phyloP scores from a whole-genome alignment of 2,888 invertebrate genomes.

The Theodoxus fluviatilis region DNA sequence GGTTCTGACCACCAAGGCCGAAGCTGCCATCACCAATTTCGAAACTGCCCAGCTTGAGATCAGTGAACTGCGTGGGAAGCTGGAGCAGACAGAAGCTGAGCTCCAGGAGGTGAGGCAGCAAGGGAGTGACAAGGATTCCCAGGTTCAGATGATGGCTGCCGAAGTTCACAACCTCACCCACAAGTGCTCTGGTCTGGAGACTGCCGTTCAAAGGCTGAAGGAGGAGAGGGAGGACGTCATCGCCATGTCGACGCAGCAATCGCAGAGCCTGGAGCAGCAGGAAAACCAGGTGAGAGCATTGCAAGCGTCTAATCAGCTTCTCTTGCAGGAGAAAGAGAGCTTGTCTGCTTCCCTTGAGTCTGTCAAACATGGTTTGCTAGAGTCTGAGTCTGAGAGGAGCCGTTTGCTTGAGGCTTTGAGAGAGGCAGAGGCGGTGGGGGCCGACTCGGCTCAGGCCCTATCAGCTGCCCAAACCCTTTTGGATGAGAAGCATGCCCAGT shows the following conservation, averaged over 20 bases:
- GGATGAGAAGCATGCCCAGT: conserved; percentile 32
- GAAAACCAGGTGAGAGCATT: conserved; percentile 38
- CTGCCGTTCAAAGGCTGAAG: conserved; percentile 29
- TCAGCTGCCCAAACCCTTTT: conserved; percentile 25
- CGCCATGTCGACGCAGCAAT: background rate
- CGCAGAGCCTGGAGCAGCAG: conserved; percentile 24
- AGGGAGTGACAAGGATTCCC: conserved; percentile 27
- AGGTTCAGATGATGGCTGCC: conserved; percentile 30
- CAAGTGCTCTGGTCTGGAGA: conserved; percentile 30
- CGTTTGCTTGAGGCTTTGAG: too few species aligned
- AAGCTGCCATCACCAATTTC: conserved; percentile 12
- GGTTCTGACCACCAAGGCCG: conserved; percentile 27
- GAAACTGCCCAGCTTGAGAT: conserved; percentile 21
- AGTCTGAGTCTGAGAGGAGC: conserved; percentile 17
- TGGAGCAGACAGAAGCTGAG: conserved; percentile 1
- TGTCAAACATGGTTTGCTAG: conserved; percentile 30
- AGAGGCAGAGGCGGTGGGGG: too few species aligned
- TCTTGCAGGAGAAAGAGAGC: conserved; percentile 36
- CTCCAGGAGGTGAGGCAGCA: conserved; percentile 26
- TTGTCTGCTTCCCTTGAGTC: conserved; percentile 28
- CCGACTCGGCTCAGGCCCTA: too few species aligned
- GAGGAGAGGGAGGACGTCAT: conserved; percentile 34
- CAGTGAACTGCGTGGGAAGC: conserved; percentile 23
- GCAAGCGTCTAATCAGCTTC: conserved; percentile 37
- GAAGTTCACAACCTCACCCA: conserved; percentile 27